Percentiles rank a stretch among this genome's conserved stretches.
Conservation (phyloP, 2,797 vertebrate genomes). For the Eremophila alpestris region DNA sequence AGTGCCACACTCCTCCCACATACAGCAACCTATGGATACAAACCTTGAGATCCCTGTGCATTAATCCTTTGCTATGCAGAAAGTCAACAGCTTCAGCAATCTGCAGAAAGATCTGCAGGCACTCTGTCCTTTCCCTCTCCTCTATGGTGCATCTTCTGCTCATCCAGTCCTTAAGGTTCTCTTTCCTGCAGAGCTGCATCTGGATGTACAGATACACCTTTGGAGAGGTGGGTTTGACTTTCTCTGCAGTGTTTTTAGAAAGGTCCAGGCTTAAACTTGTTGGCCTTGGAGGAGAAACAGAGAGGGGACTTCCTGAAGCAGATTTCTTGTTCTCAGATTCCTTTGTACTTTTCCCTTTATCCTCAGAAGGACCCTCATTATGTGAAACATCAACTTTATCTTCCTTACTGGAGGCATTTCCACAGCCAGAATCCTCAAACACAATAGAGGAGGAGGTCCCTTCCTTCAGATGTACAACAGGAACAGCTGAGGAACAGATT, state of each 20-base stretch:
- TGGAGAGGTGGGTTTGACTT: slow-evolving; percentile 86
- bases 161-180: slow-evolving; percentile 99
- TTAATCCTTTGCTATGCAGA: slow-evolving; percentile 94
- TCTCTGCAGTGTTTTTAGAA: slow-evolving; percentile 74
- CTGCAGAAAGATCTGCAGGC: slow-evolving; percentile 95
- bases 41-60: slow-evolving; percentile 99
- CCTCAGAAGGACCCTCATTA: slow-evolving; percentile 26
- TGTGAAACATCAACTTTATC: slow-evolving; percentile 43
- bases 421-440: slow-evolving; percentile 96
- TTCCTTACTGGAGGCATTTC: slow-evolving; percentile 82
- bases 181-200: slow-evolving; percentile 98
- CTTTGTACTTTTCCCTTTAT: slow-evolving; percentile 49
- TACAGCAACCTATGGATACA: neutral
- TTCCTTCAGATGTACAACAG: slow-evolving; percentile 77
- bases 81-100: slow-evolving; percentile 96
- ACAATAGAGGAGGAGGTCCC: slow-evolving; percentile 97
- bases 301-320: slow-evolving; percentile 70
- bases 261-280: slow-evolving; percentile 87
- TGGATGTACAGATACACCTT: slow-evolving; percentile 99
- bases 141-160: slow-evolving; percentile 85
- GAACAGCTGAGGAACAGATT: slow-evolving; percentile 77
- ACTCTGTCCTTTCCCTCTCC: slow-evolving; percentile 86
- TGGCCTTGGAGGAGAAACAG: slow-evolving; percentile 83
- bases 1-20: neutral
- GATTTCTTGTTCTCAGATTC: slow-evolving; percentile 57